Conservation (phyloP, 2,113 vertebrate genomes). For the Athene cunicularia region DNA sequence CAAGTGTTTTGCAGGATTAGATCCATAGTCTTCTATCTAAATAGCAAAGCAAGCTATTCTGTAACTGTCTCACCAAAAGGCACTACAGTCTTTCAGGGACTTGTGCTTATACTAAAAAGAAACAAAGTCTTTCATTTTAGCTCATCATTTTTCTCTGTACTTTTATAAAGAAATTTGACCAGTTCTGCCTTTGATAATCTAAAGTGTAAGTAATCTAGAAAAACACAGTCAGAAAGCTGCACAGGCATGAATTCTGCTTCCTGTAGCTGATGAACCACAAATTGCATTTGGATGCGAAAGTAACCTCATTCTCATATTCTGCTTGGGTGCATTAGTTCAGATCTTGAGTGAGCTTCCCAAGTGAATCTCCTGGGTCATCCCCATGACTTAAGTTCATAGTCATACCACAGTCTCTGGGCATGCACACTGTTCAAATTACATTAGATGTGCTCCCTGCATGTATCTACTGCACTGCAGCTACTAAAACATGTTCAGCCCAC, state of each 20-base stretch:
- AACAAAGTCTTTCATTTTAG: neutral
- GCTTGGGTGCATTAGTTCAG: neutral
- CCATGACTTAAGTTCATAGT: neutral
- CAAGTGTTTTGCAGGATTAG: neutral
- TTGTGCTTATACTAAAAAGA: neutral
- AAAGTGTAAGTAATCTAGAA: constrained; percentile 29
- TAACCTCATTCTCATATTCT: neutral
- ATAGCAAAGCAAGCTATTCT: neutral
- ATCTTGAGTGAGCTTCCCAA: neutral
- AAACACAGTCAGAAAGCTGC: constrained; percentile 30
- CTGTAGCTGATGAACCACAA: neutral
- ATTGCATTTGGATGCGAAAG: neutral
- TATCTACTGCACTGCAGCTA: neutral
- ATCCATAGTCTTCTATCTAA: neutral
- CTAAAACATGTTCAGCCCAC: neutral
- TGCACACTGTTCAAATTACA: neutral
- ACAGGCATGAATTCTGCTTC: neutral
- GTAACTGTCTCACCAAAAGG: neutral
- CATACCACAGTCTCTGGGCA: neutral
- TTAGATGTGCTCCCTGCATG: neutral
- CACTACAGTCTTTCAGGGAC: neutral
- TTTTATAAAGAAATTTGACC: constrained; percentile 5
- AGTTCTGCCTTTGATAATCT: neutral
- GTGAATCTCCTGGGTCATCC: neutral
- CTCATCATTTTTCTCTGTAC: constrained; percentile 1